A percentile compares a stretch with the other conserved stretches of the same genome.
Evolutionary conservation across 2,113 vertebrate genomes (phyloP).

Genomic region (Hystrix brachyura): DNA sequence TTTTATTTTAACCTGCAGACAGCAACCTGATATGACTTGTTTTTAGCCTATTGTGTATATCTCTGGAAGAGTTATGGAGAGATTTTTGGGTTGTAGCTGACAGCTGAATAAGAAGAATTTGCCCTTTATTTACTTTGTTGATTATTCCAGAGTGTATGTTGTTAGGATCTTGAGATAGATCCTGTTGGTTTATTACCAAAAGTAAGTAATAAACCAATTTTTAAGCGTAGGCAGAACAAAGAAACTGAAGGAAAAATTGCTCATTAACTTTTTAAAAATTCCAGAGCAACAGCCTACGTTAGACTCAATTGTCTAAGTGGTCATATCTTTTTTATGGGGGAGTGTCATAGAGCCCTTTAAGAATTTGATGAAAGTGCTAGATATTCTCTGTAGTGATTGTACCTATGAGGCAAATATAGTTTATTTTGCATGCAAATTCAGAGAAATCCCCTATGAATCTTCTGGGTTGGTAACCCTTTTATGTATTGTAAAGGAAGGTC

Average conservation of each 20-base stretch:
- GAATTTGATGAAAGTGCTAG: not conserved
- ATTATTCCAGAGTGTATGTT: not conserved
- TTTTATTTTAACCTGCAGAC: not conserved
- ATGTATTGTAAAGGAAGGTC: not conserved
- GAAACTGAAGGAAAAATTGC: not conserved
- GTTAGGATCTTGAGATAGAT: not conserved
- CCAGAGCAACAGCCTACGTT: not conserved
- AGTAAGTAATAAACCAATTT: not conserved
- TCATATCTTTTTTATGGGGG: not conserved
- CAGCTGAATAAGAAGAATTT: not conserved
- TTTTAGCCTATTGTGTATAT: not conserved
- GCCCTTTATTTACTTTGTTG: not conserved
- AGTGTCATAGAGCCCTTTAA: not conserved
- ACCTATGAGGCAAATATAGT: not conserved
- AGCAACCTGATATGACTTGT: not conserved
- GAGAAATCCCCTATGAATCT: not conserved
- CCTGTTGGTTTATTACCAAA: too few relatives aligned
- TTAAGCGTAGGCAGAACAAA: not conserved
- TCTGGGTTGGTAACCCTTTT: not conserved
- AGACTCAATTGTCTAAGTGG: not conserved
- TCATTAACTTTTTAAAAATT: not conserved
- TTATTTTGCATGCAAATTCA: slow-evolving; percentile 42
- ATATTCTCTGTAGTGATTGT: not conserved
- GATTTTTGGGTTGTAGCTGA: not conserved
- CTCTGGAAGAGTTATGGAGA: not conserved